A percentile compares a stretch with the other conserved stretches of the same genome.
These are phyloP conservation scores for Psammodynastes pulverulentus DNA, from an alignment of 2,113 vertebrate species.

Conservation along the genomic window DNA sequence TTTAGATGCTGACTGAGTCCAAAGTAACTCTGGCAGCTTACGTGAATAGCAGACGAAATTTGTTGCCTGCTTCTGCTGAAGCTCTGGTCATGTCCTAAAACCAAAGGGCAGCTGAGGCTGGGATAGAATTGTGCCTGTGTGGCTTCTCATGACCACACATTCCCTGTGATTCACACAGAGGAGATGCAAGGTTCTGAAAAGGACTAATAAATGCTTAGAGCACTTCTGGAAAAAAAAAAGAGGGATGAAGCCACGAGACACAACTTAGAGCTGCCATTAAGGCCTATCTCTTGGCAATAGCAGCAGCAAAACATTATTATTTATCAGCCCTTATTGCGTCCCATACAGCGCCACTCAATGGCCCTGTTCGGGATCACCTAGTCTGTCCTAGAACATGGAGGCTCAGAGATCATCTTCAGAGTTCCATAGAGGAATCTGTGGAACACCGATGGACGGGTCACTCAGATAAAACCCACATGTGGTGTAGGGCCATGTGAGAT, in stretches of 20 bases:
- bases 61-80: background rate
- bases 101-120: background rate
- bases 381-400: background rate
- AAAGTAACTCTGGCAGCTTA: background rate
- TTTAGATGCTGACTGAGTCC: background rate
- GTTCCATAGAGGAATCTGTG: too few relatives aligned
- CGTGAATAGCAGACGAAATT: background rate
- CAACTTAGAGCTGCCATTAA: background rate
- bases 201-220: background rate
- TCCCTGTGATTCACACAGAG: background rate
- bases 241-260: background rate
- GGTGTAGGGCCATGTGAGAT: too few relatives aligned
- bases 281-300: background rate
- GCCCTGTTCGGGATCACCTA: background rate
- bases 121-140: background rate
- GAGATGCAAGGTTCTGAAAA: background rate
- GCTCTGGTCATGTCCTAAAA: background rate
- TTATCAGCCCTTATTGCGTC: background rate
- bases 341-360: background rate
- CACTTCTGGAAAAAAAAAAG: background rate
- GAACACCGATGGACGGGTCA: too few relatives aligned
- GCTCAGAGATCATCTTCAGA: background rate
- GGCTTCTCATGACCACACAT: background rate
- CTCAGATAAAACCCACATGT: too few relatives aligned
- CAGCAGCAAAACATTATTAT: background rate